Percentiles rank a stretch among this genome's conserved stretches.
These are phyloP conservation scores for Temnothorax longispinosus DNA, from an alignment of 1,140 invertebrate genomes.

Conservation along the genomic window DNA sequence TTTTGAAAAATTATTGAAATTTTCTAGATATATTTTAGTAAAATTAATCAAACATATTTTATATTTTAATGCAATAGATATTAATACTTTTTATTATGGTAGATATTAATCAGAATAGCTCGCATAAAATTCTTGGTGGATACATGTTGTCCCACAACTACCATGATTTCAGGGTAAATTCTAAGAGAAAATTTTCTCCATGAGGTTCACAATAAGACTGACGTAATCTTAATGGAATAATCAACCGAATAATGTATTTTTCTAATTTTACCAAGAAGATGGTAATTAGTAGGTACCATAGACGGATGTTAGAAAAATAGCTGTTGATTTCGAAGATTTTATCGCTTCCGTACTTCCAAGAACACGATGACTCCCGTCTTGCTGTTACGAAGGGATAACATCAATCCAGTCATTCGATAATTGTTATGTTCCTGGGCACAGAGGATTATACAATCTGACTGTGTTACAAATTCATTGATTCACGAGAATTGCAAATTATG, in stretches of 20 bases:
- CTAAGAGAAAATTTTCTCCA: too few relatives aligned
- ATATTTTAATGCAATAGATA: too few relatives aligned
- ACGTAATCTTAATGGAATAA: constrained; percentile 7
- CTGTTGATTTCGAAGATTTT: constrained; percentile 27
- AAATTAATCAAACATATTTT: too few relatives aligned
- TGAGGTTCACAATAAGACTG: not conserved
- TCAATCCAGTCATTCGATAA: constrained; percentile 42
- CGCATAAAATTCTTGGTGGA: too few relatives aligned
- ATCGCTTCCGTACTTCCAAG: constrained; percentile 29
- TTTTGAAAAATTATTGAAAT: too few relatives aligned
- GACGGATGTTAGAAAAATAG: constrained; percentile 24
- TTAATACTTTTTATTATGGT: too few relatives aligned
- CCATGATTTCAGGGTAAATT: too few relatives aligned
- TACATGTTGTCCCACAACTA: too few relatives aligned
- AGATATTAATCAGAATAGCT: too few relatives aligned
- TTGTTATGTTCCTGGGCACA: not conserved
- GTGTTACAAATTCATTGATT: constrained; percentile 43
- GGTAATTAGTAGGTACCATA: constrained; percentile 9
- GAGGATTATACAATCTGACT: not conserved
- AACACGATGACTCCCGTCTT: constrained; percentile 44
- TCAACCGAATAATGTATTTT: not conserved
- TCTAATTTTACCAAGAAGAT: constrained; percentile 29
- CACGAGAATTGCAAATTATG: not conserved
- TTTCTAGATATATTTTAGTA: too few relatives aligned
- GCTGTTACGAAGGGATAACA: constrained; percentile 15